Percentiles rank a stretch among this genome's conserved stretches.
Evolutionary conservation across 2,113 vertebrate genomes (phyloP).

Genomic region (Anoura caudifer): DNA sequence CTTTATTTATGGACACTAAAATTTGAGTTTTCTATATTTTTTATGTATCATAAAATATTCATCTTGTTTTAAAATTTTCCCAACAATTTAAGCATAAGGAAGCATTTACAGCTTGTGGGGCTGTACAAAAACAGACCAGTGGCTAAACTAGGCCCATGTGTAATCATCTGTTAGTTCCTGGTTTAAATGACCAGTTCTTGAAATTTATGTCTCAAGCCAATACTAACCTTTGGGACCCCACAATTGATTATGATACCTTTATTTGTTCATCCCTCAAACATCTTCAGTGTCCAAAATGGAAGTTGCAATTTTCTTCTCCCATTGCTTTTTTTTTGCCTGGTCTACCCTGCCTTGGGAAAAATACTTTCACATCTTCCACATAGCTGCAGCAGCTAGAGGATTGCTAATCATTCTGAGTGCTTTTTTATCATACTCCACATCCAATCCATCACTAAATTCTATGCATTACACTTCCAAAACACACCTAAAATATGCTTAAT

Average conservation of each 20-base stretch:
- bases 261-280: not conserved
- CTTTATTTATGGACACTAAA: conserved; percentile 58
- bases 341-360: not conserved
- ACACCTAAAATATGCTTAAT: not conserved
- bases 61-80: conserved; percentile 18
- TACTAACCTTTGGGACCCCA: not conserved
- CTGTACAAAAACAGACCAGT: not conserved
- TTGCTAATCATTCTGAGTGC: not conserved
- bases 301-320: not conserved
- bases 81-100: conserved; percentile 14
- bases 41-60: conserved; percentile 9
- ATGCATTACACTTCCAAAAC: not conserved
- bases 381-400: not conserved
- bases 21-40: conserved; percentile 48
- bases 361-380: not conserved
- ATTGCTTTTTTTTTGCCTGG: not conserved
- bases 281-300: not conserved
- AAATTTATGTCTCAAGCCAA: not conserved
- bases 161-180: not conserved
- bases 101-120: not conserved
- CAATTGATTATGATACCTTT: not conserved
- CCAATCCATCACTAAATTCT: not conserved
- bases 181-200: not conserved
- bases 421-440: not conserved
- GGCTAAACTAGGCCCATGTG: not conserved